Evolutionary conservation across 1,140 invertebrate species (phyloP).

Genomic region (Drosophila miranda): DNA sequence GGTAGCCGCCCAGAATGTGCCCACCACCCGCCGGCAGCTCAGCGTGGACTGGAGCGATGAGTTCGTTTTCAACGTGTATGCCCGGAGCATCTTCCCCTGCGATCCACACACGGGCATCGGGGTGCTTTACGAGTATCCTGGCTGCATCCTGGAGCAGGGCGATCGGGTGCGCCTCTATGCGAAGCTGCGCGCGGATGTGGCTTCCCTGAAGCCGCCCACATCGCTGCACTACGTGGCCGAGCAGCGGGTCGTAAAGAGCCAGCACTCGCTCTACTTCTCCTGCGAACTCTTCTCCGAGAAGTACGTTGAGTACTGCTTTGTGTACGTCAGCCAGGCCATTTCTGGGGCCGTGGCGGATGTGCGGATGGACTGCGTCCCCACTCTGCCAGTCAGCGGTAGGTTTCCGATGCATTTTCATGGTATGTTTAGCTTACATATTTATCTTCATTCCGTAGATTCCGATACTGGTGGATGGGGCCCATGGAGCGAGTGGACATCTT

Average conservation of each 20-base stretch:
- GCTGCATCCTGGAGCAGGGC: conserved; percentile 88
- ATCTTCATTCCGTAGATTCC: conserved; percentile 83
- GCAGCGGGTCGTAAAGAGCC: conserved; percentile 85
- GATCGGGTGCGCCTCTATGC: conserved; percentile 90
- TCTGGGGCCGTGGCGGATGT: conserved; percentile 92
- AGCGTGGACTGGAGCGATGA: conserved; percentile 91
- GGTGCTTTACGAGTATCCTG: conserved; percentile 91
- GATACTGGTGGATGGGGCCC: conserved; percentile 91
- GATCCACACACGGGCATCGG: conserved; percentile 86
- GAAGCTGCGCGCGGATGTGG: conserved; percentile 86
- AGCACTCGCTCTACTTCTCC: conserved; percentile 89
- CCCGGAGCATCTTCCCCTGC: conserved; percentile 90
- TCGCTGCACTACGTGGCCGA: conserved; percentile 87
- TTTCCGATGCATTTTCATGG: conserved; percentile 13
- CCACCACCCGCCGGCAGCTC: conserved; percentile 85
- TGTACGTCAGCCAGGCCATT: conserved; percentile 91
- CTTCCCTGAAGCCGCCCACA: conserved; percentile 85
- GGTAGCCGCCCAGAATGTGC: conserved; percentile 83
- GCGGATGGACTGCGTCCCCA: conserved; percentile 90
- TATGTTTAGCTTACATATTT: neutral
- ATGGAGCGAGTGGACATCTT: conserved; percentile 92
- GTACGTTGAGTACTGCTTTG: conserved; percentile 93
- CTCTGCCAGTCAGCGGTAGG: conserved; percentile 89
- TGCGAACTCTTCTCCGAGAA: conserved; percentile 92
- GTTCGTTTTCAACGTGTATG: conserved; percentile 91